Conservation (phyloP, 2,797 vertebrate genomes). For the Pteronotus mesoamericanus region DNA sequence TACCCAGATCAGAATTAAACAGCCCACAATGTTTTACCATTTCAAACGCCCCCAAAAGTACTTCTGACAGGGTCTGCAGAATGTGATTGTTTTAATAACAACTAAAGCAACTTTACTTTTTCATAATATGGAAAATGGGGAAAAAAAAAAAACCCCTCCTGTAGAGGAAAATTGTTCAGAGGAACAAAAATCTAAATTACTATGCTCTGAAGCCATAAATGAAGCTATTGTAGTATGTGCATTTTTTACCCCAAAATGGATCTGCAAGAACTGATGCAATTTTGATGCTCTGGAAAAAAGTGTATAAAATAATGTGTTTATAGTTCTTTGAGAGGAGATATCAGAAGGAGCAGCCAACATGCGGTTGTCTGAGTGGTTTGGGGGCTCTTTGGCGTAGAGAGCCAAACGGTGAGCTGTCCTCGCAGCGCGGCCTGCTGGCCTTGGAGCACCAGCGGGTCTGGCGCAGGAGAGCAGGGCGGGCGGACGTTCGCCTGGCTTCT, state of each 20-base stretch:
- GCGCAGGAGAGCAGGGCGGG: not conserved
- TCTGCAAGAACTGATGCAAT: constrained; percentile 20
- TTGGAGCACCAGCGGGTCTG: too few relatives aligned
- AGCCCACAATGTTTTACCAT: not conserved
- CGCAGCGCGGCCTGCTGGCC: not conserved
- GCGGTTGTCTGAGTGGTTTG: not conserved
- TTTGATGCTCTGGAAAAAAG: constrained; percentile 31
- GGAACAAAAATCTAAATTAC: constrained; percentile 46
- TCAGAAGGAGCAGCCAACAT: not conserved
- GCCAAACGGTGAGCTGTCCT: not conserved
- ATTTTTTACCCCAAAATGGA: constrained; percentile 31
- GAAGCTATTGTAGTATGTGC: constrained; percentile 42
- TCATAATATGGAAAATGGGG: not conserved
- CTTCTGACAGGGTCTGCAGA: not conserved
- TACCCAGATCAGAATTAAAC: not conserved
- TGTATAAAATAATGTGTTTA: constrained; percentile 15
- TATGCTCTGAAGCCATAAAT: not conserved
- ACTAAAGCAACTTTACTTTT: constrained; percentile 13
- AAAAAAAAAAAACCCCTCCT: not conserved
- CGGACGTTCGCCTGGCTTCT: not conserved
- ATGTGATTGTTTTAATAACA: constrained; percentile 36
- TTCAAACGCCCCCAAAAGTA: not conserved
- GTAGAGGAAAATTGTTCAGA: constrained; percentile 50
- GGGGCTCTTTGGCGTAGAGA: not conserved
- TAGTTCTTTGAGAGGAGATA: not conserved